Evolutionary conservation across 2,113 vertebrate genomes (phyloP).

Genomic region (Thryonomys swinderianus): DNA sequence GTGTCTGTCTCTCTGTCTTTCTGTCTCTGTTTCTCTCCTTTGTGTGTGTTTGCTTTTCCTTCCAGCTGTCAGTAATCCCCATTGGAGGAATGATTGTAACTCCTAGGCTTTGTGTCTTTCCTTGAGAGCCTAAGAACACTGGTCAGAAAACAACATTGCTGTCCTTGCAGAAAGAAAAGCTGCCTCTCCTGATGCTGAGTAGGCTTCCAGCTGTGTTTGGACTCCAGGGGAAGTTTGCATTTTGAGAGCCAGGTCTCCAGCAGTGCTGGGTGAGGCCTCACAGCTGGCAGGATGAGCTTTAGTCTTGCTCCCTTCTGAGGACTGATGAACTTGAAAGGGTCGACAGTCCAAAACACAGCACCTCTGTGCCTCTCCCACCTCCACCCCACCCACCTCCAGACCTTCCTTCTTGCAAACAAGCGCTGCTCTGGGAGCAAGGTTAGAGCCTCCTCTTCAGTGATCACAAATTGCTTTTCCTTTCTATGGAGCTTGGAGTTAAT

Average conservation of each 20-base stretch:
- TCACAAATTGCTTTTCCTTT: slow-evolving; percentile 43
- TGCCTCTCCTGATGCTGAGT: neutral
- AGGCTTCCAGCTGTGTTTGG: neutral
- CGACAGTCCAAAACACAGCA: neutral
- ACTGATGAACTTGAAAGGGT: neutral
- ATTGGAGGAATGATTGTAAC: neutral
- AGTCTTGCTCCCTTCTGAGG: neutral
- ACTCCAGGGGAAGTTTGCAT: neutral
- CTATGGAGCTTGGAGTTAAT: slow-evolving; percentile 35
- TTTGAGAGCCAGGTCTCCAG: neutral
- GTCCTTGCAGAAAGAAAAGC: neutral
- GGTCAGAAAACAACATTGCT: neutral
- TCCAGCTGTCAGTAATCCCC: neutral
- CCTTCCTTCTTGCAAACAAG: neutral
- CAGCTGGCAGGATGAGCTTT: neutral
- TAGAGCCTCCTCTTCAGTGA: neutral
- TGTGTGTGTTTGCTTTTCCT: neutral
- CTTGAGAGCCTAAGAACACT: neutral
- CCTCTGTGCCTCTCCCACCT: neutral
- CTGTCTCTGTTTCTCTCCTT: too few relatives aligned
- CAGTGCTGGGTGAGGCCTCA: neutral
- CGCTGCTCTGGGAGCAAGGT: neutral
- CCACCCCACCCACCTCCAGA: accelerated
- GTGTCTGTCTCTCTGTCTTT: too few relatives aligned
- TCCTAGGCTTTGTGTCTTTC: neutral